Evolutionary conservation across 2,888 invertebrate species (phyloP), one percentile per base, ranked within the genome.

Genomic region (Pyrrhia umbra): DNA sequence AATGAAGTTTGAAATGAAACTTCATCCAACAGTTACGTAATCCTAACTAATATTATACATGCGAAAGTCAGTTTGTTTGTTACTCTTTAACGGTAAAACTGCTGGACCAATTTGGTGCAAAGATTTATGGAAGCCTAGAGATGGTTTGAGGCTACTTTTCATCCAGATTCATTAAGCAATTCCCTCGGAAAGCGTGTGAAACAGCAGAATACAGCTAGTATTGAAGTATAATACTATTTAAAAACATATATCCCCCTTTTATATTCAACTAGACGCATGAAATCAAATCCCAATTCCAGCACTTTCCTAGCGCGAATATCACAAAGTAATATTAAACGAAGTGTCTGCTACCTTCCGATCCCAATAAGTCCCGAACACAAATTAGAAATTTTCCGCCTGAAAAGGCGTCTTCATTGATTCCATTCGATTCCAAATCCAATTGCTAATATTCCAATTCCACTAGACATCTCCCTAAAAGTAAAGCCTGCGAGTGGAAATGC

Each of bases 341-440:
- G 64, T 69, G 52, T 46, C 72, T 55, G 43, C 58, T 47, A 52
- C 52, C 52, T 63, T 64, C 37, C 61, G 46, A 64, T 68, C 42
- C 71, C 66, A 82, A 84, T 83, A 80, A 80, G 77, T 83, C 78
- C 66, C 34, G 77, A 80, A 79, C 80, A 77, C 83, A 85, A 89
- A 90, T 89, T 88, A 84, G 84, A 88, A 88, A 88, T 88, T 87
- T 86, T 85, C 81, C 86, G 80, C 77, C 61, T 72, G 83, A 82
- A 82, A 78, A 77, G 79, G 71, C 79, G 63, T 70, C 74, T 75
- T 78, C 77, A 83, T 86, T 83, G 85, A 84, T 85, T 80, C 76
- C 81, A 77, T 73, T 69, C 56, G 73, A 76, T 75, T 79, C 63
- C 65, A 75, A 74, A 74, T 78, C 61, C 75, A 55, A 64, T 62